phyloP scores from a whole-genome alignment of 2,113 vertebrate species.

The Platysternon megacephalum region DNA sequence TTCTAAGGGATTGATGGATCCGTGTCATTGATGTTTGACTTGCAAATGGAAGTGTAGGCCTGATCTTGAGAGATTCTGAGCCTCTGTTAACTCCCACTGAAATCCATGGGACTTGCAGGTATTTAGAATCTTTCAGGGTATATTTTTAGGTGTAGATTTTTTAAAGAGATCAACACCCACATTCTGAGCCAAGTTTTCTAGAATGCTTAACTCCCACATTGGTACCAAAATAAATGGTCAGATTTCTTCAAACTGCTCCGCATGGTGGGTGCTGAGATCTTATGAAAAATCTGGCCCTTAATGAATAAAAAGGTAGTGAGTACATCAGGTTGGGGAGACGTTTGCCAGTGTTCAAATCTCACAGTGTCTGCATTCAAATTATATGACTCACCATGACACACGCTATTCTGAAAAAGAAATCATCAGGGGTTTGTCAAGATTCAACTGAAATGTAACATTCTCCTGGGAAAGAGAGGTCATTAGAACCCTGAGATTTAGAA shows the following conservation, averaged over 20 bases:
- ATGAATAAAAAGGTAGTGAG: neutral
- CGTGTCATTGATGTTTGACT: neutral
- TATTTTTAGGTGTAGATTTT: neutral
- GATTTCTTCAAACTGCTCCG: neutral
- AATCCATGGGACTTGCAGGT: neutral
- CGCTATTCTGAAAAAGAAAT: neutral
- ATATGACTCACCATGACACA: neutral
- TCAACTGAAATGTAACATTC: neutral
- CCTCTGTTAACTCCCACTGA: neutral
- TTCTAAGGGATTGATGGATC: neutral
- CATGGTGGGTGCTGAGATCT: neutral
- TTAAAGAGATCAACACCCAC: neutral
- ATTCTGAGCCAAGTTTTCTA: neutral
- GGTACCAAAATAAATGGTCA: neutral
- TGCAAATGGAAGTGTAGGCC: neutral
- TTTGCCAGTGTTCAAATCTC: neutral
- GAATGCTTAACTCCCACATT: neutral
- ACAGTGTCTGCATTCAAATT: neutral
- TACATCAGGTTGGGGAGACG: neutral
- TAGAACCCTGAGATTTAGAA: slow-evolving; percentile 15
- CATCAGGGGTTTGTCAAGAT: slow-evolving; percentile 6
- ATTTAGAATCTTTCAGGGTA: neutral
- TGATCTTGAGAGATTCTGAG: neutral
- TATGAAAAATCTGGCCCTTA: neutral
- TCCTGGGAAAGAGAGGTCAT: neutral